Percentiles rank a stretch among this genome's conserved stretches.
phyloP scores from a whole-genome alignment of 1,140 invertebrate species.

The Neelides sp. region DNA sequence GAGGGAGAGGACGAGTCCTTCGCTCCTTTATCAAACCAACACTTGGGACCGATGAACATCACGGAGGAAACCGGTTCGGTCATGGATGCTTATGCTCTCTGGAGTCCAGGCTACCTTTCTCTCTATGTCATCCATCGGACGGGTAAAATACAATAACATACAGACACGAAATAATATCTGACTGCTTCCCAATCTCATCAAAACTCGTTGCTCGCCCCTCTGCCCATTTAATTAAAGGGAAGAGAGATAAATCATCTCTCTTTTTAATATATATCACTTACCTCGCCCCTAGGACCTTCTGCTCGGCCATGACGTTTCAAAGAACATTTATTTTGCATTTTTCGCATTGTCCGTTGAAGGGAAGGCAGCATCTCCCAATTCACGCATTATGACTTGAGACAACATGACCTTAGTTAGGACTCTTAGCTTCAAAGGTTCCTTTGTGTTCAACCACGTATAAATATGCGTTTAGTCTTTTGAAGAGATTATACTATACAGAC shows the following conservation, averaged over 20 bases:
- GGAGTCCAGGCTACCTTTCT: constrained; percentile 19
- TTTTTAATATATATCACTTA: not conserved
- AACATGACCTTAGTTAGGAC: too few species aligned
- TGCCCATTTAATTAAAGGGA: not conserved
- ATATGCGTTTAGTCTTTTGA: too few species aligned
- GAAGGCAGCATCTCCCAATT: too few species aligned
- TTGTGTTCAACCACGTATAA: too few species aligned
- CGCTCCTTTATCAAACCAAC: too few species aligned
- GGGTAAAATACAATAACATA: constrained; percentile 5
- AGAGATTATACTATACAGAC: too few species aligned
- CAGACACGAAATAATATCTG: not conserved
- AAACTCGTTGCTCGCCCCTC: too few species aligned
- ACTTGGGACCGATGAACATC: not conserved
- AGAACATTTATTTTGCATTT: too few species aligned
- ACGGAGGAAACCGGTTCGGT: not conserved
- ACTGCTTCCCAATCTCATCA: too few species aligned
- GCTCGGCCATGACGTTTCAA: not conserved
- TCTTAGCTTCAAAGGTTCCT: too few species aligned
- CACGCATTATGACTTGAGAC: too few species aligned
- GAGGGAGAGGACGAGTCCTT: constrained; percentile 4
- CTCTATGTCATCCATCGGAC: constrained; percentile 20
- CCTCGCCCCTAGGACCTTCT: not conserved
- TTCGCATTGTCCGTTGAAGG: too few species aligned
- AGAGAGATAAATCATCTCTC: not conserved
- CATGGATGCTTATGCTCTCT: constrained; percentile 18